phyloP scores from a whole-genome alignment of 2,797 vertebrate genomes.

The Lepus oiostolus region DNA sequence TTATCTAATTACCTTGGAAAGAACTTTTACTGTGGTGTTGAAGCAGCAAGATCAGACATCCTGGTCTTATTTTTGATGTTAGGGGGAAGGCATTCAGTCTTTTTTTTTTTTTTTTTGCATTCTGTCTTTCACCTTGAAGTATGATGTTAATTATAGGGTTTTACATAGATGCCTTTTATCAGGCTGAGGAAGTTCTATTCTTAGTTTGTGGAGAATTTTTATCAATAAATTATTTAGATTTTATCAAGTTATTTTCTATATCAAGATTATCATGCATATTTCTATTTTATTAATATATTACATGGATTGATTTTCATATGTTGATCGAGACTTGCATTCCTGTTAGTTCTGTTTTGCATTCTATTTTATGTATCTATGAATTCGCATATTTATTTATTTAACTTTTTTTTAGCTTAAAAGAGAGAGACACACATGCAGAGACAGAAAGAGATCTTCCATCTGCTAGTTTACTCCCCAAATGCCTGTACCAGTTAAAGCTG shows the following conservation, averaged over 20 bases:
- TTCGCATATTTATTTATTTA: not conserved
- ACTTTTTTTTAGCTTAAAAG: too few species aligned
- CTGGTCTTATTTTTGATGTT: not conserved
- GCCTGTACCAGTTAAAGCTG: too few species aligned
- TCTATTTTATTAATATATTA: not conserved
- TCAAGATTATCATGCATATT: not conserved
- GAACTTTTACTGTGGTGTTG: not conserved
- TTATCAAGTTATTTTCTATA: not conserved
- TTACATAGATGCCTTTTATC: not conserved
- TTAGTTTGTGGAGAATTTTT: constrained; percentile 10
- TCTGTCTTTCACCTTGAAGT: not conserved
- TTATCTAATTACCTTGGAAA: not conserved
- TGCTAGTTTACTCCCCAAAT: too few species aligned
- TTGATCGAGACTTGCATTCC: not conserved
- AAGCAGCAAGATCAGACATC: not conserved
- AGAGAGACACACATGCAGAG: too few species aligned
- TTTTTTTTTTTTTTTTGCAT: not conserved
- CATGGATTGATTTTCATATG: not conserved
- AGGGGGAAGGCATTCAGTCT: not conserved
- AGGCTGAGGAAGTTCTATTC: constrained; percentile 9
- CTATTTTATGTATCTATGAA: constrained; percentile 10
- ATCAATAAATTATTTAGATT: not conserved
- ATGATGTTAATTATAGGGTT: not conserved
- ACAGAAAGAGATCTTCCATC: too few species aligned
- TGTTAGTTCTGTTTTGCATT: not conserved